phyloP scores from a whole-genome alignment of 2,113 vertebrate genomes.

The Hirundichthys speculiger region DNA sequence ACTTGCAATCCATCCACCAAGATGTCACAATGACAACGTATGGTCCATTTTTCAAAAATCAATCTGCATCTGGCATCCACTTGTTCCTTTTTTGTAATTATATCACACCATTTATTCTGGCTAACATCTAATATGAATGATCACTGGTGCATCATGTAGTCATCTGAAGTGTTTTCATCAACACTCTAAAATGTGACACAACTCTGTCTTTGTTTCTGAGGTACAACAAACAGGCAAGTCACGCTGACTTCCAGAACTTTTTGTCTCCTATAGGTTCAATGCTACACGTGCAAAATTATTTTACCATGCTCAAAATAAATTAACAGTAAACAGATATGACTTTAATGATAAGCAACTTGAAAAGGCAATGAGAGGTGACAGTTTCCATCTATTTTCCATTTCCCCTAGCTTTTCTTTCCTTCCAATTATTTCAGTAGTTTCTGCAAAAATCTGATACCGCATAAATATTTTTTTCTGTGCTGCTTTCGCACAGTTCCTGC shows the following conservation, averaged over 20 bases:
- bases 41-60: not conserved
- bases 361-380: not conserved
- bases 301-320: conserved; percentile 6
- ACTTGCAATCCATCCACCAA: not conserved
- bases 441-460: too few relatives aligned
- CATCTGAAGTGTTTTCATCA: not conserved
- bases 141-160: not conserved
- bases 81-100: not conserved
- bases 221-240: too few relatives aligned
- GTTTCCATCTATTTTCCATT: not conserved
- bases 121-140: conserved; percentile 13
- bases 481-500: conserved; percentile 20
- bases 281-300: not conserved
- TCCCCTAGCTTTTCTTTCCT: too few relatives aligned
- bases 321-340: conserved; percentile 8
- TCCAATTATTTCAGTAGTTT: too few relatives aligned
- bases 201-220: not conserved
- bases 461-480: not conserved
- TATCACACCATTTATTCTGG: not conserved
- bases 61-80: not conserved
- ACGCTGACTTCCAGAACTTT: too few relatives aligned
- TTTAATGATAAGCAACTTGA: conserved; percentile 21
- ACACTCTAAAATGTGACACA: conserved; percentile 4
- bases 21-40: not conserved
- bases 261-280: not conserved